Evolutionary conservation across 2,113 vertebrate species (phyloP), one percentile per base, ranked within the genome.

Genomic region (Anser brachyrhynchus): DNA sequence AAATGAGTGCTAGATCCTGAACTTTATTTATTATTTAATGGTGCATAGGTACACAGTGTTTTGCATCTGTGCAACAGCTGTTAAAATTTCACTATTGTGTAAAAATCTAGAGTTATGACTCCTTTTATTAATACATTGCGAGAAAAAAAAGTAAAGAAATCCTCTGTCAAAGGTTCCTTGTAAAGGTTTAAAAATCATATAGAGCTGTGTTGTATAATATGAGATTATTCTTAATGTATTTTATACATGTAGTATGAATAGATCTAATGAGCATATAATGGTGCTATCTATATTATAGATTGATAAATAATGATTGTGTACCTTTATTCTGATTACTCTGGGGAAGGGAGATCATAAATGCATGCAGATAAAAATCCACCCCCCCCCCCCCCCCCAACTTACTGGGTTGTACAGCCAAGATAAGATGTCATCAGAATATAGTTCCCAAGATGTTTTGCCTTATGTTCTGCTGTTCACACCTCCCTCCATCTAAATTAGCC

Each of bases 391-490:
- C 84, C 85, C 66, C 26, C 76, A 22, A 84, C 43, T 82, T 61
- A 9, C 83, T 70, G 77, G 76, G 54, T 94, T 84, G 33, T 87
- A 64, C 41, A 86, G 92, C 81, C 90, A 87, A 85, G 86, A 94
- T 77, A 79, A 84, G 83, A 82, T 87, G 62, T 82, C 87, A 91
- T 89, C 81, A 73, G 93, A 67, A 79, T 89, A 58, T 41, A 79
- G 77, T 95, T 95, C 81, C 91, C 93, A 95, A 97, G 89, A 92
- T 92, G 87, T 95, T 95, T 92, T 89, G 93, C 93, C 93, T 95
- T 93, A 79, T 93, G 77, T 92, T 95, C 73, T 89, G 52, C 89
- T 84, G 35, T 95, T 97, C 70, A 41, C 91, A 73, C 70, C 67
- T 95, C 77, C 39, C 26, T 89, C 81, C 91, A 41, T 78, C 57